Percentiles rank a stretch among this genome's conserved stretches.
These are phyloP conservation scores for Chironomus striatipennis DNA, from an alignment of 1,140 invertebrate genomes.

Conservation along the genomic window DNA sequence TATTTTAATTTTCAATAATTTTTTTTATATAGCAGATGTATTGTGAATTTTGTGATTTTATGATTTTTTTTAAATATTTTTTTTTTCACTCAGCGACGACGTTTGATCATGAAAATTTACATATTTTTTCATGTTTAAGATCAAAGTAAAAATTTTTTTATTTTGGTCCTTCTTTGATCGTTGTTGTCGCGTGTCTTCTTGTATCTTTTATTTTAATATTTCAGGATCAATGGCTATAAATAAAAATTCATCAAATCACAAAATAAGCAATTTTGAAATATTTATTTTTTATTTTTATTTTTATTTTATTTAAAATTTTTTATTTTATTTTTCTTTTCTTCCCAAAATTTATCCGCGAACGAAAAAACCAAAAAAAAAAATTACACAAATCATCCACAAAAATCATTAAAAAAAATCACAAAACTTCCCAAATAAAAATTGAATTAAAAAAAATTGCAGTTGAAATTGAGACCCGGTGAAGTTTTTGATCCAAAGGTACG, in stretches of 20 bases:
- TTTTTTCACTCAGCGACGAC: too few species aligned
- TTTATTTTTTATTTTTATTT: background rate
- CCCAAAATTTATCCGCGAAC: background rate
- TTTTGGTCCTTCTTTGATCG: too few species aligned
- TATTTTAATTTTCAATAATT: too few species aligned
- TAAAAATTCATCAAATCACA: background rate
- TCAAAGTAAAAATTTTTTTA: too few species aligned
- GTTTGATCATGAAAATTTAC: too few species aligned
- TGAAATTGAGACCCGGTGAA: constrained; percentile 68
- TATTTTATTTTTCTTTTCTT: background rate
- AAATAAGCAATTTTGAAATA: background rate
- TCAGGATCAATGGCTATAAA: background rate
- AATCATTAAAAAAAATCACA: background rate
- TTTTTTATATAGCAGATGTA: too few species aligned
- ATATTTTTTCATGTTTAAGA: too few species aligned
- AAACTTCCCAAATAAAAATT: background rate
- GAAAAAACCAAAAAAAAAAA: background rate
- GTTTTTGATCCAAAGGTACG: constrained; percentile 69
- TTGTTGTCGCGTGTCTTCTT: too few species aligned
- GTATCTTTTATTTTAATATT: too few species aligned
- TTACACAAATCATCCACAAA: background rate
- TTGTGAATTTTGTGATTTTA: too few species aligned
- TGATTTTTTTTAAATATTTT: too few species aligned
- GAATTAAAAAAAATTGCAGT: constrained; percentile 39
- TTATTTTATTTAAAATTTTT: constrained; percentile 8